phyloP scores from a whole-genome alignment of 2,113 vertebrate species.

The Sebastes fasciatus region DNA sequence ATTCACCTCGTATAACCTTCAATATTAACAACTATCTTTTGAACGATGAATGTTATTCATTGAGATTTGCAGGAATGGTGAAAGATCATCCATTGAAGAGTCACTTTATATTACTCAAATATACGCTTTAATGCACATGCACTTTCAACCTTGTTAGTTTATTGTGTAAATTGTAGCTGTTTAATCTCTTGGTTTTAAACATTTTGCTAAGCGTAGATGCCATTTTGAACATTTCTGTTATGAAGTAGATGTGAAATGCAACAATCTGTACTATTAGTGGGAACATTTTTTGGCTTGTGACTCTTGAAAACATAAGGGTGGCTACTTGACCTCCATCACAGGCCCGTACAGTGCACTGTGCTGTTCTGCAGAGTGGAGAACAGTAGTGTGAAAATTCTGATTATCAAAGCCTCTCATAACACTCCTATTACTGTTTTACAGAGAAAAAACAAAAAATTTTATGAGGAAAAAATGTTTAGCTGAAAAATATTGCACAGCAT shows the following conservation, averaged over 20 bases:
- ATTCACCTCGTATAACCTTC: not conserved
- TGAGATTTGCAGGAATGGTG: not conserved
- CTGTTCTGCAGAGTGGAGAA: not conserved
- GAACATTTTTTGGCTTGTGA: not conserved
- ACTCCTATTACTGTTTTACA: not conserved
- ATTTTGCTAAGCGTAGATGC: not conserved
- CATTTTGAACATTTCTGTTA: not conserved
- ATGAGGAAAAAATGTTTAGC: not conserved
- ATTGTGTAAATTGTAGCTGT: not conserved
- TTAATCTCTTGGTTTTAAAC: not conserved
- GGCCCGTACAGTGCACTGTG: not conserved
- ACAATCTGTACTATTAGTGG: not conserved
- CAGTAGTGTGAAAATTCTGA: not conserved
- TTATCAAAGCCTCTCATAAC: not conserved
- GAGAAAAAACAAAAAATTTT: not conserved
- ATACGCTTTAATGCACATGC: not conserved
- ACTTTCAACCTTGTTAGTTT: not conserved
- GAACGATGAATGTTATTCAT: not conserved
- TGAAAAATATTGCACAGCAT: not conserved
- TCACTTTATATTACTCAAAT: not conserved
- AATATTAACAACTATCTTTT: not conserved
- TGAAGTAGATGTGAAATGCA: not conserved
- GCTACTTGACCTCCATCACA: constrained; percentile 9
- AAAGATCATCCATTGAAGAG: not conserved
- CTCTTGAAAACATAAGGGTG: not conserved